Conservation (phyloP, 2,888 invertebrate species). For the Resseliella maxima region DNA sequence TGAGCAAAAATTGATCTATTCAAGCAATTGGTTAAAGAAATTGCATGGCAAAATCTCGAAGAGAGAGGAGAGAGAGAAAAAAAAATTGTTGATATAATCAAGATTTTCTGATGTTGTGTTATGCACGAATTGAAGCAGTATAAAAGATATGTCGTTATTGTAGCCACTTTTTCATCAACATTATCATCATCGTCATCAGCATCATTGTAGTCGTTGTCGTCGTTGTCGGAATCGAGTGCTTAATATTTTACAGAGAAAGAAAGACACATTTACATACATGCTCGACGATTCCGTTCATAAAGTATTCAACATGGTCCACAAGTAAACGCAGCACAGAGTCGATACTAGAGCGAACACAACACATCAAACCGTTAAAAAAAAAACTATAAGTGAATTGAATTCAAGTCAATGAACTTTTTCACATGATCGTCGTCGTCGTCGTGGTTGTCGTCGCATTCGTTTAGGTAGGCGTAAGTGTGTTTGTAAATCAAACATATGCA, state of each 20-base stretch:
- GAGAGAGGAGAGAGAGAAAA: too few relatives aligned
- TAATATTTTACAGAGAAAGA: neutral
- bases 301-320: conserved; percentile 29
- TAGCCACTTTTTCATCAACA: neutral
- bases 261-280: conserved; percentile 25
- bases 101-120: neutral
- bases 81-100: neutral
- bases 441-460: conserved; percentile 1
- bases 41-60: neutral
- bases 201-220: neutral
- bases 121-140: neutral
- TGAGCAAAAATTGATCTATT: neutral
- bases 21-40: neutral
- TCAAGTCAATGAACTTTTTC: conserved; percentile 53
- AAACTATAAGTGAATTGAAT: conserved; percentile 52
- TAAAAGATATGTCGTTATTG: neutral
- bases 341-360: neutral
- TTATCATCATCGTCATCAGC: too few relatives aligned
- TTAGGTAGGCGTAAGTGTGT: conserved; percentile 44
- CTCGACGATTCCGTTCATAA: neutral
- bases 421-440: neutral
- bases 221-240: neutral
- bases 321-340: neutral
- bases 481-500: conserved; percentile 52
- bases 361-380: conserved; percentile 37